Percentiles rank a stretch among this genome's conserved stretches.
These are phyloP conservation scores for Campoletis raptor DNA, from an alignment of 2,888 invertebrate genomes.

Conservation along the genomic window DNA sequence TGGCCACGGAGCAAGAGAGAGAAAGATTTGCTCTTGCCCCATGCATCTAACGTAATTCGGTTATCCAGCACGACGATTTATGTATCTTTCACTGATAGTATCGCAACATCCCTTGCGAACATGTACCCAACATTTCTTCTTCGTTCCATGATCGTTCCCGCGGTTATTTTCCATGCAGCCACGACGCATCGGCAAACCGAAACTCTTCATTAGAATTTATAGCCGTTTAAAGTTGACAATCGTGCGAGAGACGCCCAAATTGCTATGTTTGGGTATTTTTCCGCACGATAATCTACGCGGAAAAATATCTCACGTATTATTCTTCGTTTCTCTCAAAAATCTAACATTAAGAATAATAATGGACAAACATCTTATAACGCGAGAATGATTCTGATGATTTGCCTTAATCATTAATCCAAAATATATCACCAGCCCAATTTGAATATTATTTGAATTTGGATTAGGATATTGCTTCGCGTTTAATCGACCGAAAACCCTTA, in stretches of 20 bases:
- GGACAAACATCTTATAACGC: background rate
- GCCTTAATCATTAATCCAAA: constrained; percentile 15
- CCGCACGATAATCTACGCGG: background rate
- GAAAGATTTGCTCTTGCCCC: constrained; percentile 67
- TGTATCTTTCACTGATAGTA: constrained; percentile 74
- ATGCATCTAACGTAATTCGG: constrained; percentile 83
- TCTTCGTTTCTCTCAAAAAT: background rate
- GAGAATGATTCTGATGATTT: background rate
- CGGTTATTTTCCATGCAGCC: constrained; percentile 61
- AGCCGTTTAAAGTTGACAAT: constrained; percentile 82
- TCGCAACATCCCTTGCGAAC: constrained; percentile 44
- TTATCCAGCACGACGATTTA: constrained; percentile 84
- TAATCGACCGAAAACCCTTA: constrained; percentile 63
- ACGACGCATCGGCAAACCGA: constrained; percentile 69
- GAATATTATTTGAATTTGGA: constrained; percentile 41
- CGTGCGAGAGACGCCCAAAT: constrained; percentile 69
- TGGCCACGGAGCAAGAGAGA: constrained; percentile 69
- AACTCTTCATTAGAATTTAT: constrained; percentile 84
- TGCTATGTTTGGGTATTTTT: constrained; percentile 24
- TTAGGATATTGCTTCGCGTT: constrained; percentile 46
- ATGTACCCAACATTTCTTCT: constrained; percentile 41
- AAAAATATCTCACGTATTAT: too few species aligned
- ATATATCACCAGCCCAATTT: too few species aligned
- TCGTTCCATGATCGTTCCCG: constrained; percentile 47
- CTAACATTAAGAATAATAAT: too few species aligned